Conservation (phyloP, 2,888 invertebrate species). For the Leucozona laternaria region DNA sequence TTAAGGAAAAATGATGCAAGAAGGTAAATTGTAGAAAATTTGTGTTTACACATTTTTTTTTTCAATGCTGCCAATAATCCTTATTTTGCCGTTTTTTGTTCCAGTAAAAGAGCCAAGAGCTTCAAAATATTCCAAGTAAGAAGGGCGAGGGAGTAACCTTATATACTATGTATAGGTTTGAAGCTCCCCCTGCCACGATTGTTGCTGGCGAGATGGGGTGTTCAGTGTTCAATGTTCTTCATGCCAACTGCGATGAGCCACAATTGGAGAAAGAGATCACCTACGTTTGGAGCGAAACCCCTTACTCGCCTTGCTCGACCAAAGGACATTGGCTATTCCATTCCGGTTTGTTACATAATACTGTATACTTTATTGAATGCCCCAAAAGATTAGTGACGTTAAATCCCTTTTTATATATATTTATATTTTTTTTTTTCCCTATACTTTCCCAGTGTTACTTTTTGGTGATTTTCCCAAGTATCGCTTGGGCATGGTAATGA, state of each 20-base stretch:
- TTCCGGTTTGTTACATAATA: slow-evolving; percentile 22
- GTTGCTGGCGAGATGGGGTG: neutral
- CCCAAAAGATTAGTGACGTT: slow-evolving; percentile 41
- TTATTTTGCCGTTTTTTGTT: slow-evolving; percentile 3
- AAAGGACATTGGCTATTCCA: slow-evolving; percentile 30
- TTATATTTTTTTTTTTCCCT: neutral
- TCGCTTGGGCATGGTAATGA: slow-evolving; percentile 55
- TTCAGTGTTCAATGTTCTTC: neutral
- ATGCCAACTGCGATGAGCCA: slow-evolving; percentile 11
- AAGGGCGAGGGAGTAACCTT: neutral
- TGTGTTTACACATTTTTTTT: slow-evolving; percentile 3
- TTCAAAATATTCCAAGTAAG: neutral
- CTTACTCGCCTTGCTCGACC: neutral
- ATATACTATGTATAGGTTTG: neutral
- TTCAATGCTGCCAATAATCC: neutral
- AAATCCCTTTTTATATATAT: slow-evolving; percentile 25
- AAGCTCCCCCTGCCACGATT: neutral
- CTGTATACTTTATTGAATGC: slow-evolving; percentile 39
- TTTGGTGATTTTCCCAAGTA: neutral
- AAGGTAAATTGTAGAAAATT: slow-evolving; percentile 17
- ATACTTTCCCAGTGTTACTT: neutral
- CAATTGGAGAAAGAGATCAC: neutral
- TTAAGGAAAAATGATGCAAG: slow-evolving; percentile 16
- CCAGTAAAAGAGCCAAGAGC: neutral
- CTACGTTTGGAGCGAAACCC: neutral